Evolutionary conservation across 2,113 vertebrate genomes (phyloP).

Genomic region (Odocoileus hemionus): DNA sequence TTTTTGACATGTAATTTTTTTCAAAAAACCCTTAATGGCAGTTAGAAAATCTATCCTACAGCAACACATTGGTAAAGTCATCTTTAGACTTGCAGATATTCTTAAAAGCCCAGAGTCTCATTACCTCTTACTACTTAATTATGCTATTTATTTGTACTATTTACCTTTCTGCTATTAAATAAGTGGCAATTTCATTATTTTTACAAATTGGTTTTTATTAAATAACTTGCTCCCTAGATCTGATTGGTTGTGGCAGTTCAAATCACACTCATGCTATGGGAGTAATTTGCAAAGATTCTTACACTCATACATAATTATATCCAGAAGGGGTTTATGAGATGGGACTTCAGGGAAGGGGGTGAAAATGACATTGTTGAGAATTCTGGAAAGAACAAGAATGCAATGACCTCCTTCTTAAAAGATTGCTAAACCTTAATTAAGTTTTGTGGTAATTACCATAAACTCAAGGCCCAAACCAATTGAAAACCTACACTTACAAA

Average conservation of each 20-base stretch:
- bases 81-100: neutral
- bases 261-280: neutral
- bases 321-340: neutral
- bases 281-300: constrained; percentile 1
- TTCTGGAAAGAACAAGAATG: neutral
- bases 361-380: neutral
- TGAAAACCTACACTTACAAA: neutral
- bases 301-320: neutral
- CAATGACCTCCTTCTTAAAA: neutral
- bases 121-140: neutral
- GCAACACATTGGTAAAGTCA: neutral
- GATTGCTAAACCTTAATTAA: neutral
- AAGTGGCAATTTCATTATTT: neutral
- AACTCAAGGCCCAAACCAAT: neutral
- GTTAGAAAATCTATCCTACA: neutral
- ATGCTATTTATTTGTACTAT: neutral
- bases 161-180: neutral
- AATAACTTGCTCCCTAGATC: neutral
- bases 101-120: neutral
- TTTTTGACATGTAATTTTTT: neutral
- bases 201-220: neutral
- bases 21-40: neutral
- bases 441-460: neutral
- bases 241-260: neutral
- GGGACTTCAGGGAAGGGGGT: neutral